Evolutionary conservation across 2,888 invertebrate species (phyloP).

Genomic region (Euplexia lucipara): DNA sequence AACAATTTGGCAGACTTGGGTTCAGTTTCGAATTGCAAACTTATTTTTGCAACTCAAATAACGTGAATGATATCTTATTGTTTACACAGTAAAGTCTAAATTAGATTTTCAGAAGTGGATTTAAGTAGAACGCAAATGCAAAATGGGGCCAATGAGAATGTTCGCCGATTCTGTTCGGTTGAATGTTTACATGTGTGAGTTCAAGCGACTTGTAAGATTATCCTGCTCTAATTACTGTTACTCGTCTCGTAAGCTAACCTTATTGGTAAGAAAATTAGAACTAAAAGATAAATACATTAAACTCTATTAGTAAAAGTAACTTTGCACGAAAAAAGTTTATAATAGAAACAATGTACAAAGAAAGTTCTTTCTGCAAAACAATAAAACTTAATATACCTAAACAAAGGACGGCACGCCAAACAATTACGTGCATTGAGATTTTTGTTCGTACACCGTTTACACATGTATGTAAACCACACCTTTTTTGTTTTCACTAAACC

Average conservation of each 20-base stretch:
- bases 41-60: constrained; percentile 8
- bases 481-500: too few relatives aligned
- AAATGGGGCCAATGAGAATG: constrained; percentile 64
- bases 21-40: constrained; percentile 55
- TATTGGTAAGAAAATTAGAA: constrained; percentile 22
- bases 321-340: background rate
- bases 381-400: too few relatives aligned
- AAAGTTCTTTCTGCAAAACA: too few relatives aligned
- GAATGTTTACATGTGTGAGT: constrained; percentile 61
- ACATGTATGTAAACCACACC: too few relatives aligned
- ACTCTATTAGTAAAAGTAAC: background rate
- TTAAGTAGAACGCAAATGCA: constrained; percentile 18
- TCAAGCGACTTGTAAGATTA: constrained; percentile 38
- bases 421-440: too few relatives aligned
- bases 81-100: constrained; percentile 16
- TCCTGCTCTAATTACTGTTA: constrained; percentile 49
- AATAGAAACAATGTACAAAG: too few relatives aligned
- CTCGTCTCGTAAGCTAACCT: constrained; percentile 36
- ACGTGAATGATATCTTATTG: background rate
- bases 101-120: constrained; percentile 17
- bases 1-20: constrained; percentile 73
- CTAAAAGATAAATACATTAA: constrained; percentile 7
- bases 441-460: too few relatives aligned
- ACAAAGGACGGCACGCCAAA: too few relatives aligned
- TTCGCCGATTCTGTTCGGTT: constrained; percentile 61